These are phyloP conservation scores for Clarias pachynema DNA, from an alignment of 2,797 vertebrate species.

Conservation along the genomic window DNA sequence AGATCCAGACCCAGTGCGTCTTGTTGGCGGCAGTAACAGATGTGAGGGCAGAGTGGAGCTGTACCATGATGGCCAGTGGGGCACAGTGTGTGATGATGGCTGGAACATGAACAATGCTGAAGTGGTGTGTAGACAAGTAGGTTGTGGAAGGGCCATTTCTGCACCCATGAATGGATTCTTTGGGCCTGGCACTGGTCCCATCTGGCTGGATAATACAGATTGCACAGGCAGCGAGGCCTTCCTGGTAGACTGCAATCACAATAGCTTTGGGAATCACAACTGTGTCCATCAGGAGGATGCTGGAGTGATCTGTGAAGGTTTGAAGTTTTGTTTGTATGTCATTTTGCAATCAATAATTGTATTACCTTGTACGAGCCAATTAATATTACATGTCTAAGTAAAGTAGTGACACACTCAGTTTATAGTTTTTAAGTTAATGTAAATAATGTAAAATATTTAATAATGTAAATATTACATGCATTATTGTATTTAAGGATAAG, in stretches of 20 bases:
- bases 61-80: constrained; percentile 62
- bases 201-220: constrained; percentile 60
- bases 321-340: neutral
- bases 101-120: constrained; percentile 60
- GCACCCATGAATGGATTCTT: constrained; percentile 41
- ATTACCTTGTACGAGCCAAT: neutral
- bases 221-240: constrained; percentile 58
- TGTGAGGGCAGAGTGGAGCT: constrained; percentile 67
- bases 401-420: neutral
- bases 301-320: constrained; percentile 63
- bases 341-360: neutral
- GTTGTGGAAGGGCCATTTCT: constrained; percentile 60
- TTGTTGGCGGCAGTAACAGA: constrained; percentile 53
- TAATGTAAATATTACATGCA: too few relatives aligned
- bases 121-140: constrained; percentile 67
- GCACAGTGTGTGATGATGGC: constrained; percentile 62
- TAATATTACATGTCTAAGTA: neutral
- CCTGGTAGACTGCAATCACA: constrained; percentile 56
- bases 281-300: constrained; percentile 63
- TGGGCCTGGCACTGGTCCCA: constrained; percentile 58
- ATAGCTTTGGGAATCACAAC: constrained; percentile 56
- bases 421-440: neutral
- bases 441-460: neutral
- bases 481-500: neutral
- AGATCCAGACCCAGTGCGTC: constrained; percentile 47